These are phyloP conservation scores for Osmerus mordax DNA, from an alignment of 2,113 vertebrate genomes.

Conservation along the genomic window DNA sequence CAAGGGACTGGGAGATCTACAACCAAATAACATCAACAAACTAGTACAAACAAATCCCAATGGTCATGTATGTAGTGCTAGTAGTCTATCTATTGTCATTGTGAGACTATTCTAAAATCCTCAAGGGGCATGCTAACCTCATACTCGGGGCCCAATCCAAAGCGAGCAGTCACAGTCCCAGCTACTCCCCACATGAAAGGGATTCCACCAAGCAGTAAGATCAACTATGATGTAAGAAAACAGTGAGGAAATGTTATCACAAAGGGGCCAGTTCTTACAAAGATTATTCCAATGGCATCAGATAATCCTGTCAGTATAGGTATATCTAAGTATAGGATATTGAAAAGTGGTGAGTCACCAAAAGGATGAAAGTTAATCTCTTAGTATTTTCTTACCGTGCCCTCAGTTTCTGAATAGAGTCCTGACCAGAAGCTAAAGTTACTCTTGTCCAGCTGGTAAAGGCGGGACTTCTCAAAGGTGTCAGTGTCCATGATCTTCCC, in stretches of 20 bases:
- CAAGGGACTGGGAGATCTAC: slow-evolving; percentile 88
- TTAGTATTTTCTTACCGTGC: slow-evolving; percentile 79
- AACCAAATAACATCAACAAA: slow-evolving; percentile 3
- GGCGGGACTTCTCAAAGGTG: slow-evolving; percentile 95
- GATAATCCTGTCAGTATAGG: no score
- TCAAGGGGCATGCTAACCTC: slow-evolving; percentile 58
- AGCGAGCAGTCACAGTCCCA: slow-evolving; percentile 74
- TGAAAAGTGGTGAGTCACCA: background rate
- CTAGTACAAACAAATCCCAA: background rate
- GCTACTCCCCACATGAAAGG: slow-evolving; percentile 89
- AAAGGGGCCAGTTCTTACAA: background rate
- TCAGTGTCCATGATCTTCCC: slow-evolving; percentile 95
- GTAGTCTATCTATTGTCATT: no score
- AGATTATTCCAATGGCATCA: no score
- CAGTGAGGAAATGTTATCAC: background rate
- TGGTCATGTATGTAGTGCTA: no score
- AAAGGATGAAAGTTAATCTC: background rate
- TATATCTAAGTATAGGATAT: background rate
- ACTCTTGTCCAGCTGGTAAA: slow-evolving; percentile 98
- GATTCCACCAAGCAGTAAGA: slow-evolving; percentile 93
- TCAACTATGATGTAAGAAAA: slow-evolving; percentile 74
- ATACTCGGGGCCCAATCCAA: slow-evolving; percentile 84
- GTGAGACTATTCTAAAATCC: no score
- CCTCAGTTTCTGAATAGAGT: slow-evolving; percentile 93
- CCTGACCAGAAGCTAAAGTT: slow-evolving; percentile 99